Base-by-base conservation (phyloP, 2,888 invertebrate genomes). In the Drosophila mettleri region DNA sequence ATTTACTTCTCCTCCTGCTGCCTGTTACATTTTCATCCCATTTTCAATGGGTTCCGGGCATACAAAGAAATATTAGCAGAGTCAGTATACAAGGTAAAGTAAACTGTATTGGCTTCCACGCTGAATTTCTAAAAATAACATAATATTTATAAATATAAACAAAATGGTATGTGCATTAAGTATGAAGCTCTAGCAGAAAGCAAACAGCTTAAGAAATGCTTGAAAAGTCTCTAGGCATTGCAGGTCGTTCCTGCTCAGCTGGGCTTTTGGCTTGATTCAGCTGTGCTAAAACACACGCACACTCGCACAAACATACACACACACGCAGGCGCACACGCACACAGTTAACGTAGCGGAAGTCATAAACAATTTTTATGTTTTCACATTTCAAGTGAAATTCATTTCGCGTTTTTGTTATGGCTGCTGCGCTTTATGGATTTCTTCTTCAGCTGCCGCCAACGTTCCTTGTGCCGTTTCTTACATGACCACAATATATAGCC, bases 371-470 rank as follows among this genome's bases (percentile, higher is more conserved):
- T 84, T 84, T 84, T 84, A 84, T 84, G 87, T 77, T 86, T 84
- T 87, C 87, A 86, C 87, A 86, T 84, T 84, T 86, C 83, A 86
- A 84, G 83, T 81, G 87, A 84, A 84, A 84, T 84, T 84, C 87
- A 84, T 84, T 84, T 86, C 85, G 83, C 87, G 85, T 81, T 83
- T 80, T 86, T 86, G 86, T 86, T 86, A 81, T 86, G 83, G 87
- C 81, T 84, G 87, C 83, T 86, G 87, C 83, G 85, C 78, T 78
- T 78, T 78, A 80, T 76, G 80, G 78, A 80, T 78, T 80, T 76
- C 80, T 69, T 76, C 70, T 74, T 63, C 62, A 31, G 60, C 66
- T 66, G 27, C 65, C 34, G 36, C 29, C 29, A n/a, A n/a, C 3
- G 31, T n/a, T 43, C 24, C 58, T 46, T 58, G 51, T 55, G 46